A percentile compares a stretch with the other conserved stretches of the same genome.
These are phyloP conservation scores for Tauraco hartlaubi DNA, from an alignment of 2,797 vertebrate genomes.

Conservation along the genomic window DNA sequence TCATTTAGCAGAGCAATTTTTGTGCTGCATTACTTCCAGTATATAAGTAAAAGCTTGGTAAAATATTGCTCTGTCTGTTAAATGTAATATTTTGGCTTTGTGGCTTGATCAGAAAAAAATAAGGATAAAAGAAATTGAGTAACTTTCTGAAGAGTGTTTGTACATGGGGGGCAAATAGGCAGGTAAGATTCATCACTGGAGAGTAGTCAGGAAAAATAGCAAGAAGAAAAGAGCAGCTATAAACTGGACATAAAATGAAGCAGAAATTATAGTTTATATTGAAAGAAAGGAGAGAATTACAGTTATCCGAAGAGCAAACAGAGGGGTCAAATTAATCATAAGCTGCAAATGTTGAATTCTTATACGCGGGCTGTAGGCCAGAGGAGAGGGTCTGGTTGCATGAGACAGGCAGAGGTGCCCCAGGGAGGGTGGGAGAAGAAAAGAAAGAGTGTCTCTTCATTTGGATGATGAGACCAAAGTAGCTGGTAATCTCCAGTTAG, in stretches of 20 bases:
- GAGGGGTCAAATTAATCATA: background rate
- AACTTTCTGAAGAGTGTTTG: background rate
- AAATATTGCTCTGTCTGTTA: constrained; percentile 16
- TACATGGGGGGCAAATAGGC: background rate
- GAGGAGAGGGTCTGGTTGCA: background rate
- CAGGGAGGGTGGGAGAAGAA: background rate
- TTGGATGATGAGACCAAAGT: background rate
- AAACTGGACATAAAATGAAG: background rate
- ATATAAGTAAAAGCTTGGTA: background rate
- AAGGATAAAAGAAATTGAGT: background rate
- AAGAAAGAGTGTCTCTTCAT: background rate
- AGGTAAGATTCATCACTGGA: background rate
- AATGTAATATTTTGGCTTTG: constrained; percentile 5
- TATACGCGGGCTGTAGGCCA: background rate
- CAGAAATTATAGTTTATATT: constrained; percentile 17
- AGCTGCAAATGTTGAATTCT: background rate
- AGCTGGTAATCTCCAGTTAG: background rate
- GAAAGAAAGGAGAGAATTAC: background rate
- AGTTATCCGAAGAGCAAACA: background rate
- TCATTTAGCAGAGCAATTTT: constrained; percentile 25
- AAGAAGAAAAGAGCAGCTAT: background rate
- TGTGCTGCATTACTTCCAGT: background rate
- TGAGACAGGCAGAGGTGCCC: background rate
- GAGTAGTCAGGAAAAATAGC: background rate
- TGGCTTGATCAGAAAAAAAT: background rate